Conservation (phyloP, 1,140 invertebrate species). For the Lithobius niger region DNA sequence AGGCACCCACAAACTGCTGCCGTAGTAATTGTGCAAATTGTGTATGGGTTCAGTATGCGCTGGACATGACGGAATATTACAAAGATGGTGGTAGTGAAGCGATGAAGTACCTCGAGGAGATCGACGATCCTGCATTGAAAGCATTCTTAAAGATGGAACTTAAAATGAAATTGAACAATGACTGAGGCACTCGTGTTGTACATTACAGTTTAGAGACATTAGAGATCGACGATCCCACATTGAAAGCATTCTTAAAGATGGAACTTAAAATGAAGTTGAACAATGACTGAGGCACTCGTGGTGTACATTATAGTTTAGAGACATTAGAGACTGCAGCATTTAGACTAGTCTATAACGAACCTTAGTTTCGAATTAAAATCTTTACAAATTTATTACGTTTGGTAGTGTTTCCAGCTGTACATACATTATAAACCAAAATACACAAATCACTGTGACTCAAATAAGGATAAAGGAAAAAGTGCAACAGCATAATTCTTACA, state of each 20-base stretch:
- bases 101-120: slow-evolving; percentile 50
- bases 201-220: too few relatives aligned
- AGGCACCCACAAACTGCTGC: slow-evolving; percentile 70
- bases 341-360: too few relatives aligned
- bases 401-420: too few relatives aligned
- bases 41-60: slow-evolving; percentile 86
- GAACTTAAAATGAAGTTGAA: slow-evolving; percentile 42
- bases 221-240: slow-evolving; percentile 59
- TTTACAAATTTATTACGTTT: too few relatives aligned
- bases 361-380: too few relatives aligned
- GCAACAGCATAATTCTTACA: too few relatives aligned
- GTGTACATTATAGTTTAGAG: too few relatives aligned
- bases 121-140: slow-evolving; percentile 65
- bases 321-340: too few relatives aligned
- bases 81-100: slow-evolving; percentile 45
- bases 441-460: too few relatives aligned
- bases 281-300: neutral
- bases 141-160: slow-evolving; percentile 65
- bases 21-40: slow-evolving; percentile 89
- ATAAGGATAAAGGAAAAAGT: too few relatives aligned
- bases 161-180: slow-evolving; percentile 24
- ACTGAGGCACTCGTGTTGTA: too few relatives aligned
- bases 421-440: too few relatives aligned
- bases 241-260: slow-evolving; percentile 60
- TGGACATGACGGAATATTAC: slow-evolving; percentile 55